Evolutionary conservation across 2,797 vertebrate species (phyloP).

Genomic region (Lithobates pipiens): DNA sequence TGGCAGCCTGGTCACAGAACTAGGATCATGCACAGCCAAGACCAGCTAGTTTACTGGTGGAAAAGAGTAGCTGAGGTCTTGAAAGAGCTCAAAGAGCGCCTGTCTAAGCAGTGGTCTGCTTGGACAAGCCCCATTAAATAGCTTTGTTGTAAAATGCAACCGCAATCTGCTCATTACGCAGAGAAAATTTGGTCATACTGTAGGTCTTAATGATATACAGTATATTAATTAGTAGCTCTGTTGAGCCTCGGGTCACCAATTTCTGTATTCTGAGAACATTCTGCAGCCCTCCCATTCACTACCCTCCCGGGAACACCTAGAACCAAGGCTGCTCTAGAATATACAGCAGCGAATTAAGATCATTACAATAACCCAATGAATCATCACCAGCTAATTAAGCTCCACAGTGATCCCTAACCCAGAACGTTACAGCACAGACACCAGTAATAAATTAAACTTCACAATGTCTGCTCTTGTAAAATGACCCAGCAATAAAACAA

Average conservation of each 20-base stretch:
- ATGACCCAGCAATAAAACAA: conserved; percentile 2
- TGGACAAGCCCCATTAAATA: too few relatives aligned
- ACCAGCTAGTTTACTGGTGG: too few relatives aligned
- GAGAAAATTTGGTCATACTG: too few relatives aligned
- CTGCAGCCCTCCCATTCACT: not conserved
- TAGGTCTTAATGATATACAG: too few relatives aligned
- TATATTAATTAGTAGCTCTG: not conserved
- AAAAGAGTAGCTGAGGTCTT: too few relatives aligned
- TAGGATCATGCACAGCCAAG: too few relatives aligned
- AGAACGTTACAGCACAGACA: not conserved
- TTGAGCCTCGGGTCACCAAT: not conserved
- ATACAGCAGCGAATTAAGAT: conserved; percentile 3
- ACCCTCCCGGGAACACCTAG: not conserved
- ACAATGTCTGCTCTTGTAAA: conserved; percentile 17
- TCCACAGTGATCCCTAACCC: conserved; percentile 29
- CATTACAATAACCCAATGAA: conserved; percentile 39
- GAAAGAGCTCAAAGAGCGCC: too few relatives aligned
- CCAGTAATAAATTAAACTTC: conserved; percentile 25
- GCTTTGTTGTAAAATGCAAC: too few relatives aligned
- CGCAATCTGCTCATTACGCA: too few relatives aligned
- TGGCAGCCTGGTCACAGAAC: too few relatives aligned
- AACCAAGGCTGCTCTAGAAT: conserved; percentile 8
- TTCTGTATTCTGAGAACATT: not conserved
- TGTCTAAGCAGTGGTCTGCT: too few relatives aligned
- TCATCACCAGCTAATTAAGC: conserved; percentile 19